Conservation (phyloP, 2,888 invertebrate species). For the Falcaria lacertinaria region DNA sequence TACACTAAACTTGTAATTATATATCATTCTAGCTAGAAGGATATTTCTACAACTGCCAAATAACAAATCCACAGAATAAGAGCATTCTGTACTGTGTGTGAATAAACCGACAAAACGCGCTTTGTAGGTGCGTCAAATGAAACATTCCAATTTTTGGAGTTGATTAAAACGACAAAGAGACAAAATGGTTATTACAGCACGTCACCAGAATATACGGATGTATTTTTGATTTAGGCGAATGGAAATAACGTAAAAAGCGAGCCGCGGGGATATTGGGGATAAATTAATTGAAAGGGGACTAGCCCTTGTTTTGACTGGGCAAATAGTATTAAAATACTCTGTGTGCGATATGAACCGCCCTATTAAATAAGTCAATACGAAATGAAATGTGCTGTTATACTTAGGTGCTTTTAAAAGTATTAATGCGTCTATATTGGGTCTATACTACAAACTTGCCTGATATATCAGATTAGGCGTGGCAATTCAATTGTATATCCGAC, state of each 20-base stretch:
- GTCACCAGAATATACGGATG: constrained; percentile 17
- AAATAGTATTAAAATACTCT: constrained; percentile 69
- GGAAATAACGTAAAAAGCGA: constrained; percentile 47
- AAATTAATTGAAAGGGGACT: constrained; percentile 63
- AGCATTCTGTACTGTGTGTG: too few relatives aligned
- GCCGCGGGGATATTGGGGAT: constrained; percentile 36
- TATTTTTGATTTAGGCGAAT: constrained; percentile 40
- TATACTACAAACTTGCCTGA: too few relatives aligned
- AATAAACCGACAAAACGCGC: too few relatives aligned
- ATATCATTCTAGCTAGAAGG: too few relatives aligned
- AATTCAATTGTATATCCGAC: too few relatives aligned
- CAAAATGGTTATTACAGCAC: constrained; percentile 18
- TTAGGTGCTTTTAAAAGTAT: constrained; percentile 5
- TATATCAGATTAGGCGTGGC: too few relatives aligned
- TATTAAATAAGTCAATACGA: constrained; percentile 54
- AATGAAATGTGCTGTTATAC: too few relatives aligned
- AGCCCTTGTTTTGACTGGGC: constrained; percentile 66
- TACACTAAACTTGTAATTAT: too few relatives aligned
- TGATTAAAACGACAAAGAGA: constrained; percentile 2
- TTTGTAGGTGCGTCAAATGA: not conserved
- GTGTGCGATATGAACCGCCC: constrained; percentile 55
- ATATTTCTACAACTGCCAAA: too few relatives aligned
- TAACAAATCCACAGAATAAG: too few relatives aligned
- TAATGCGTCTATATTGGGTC: too few relatives aligned
- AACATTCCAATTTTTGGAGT: not conserved